These are phyloP conservation scores for Hoplostethus mediterraneus DNA, from an alignment of 2,797 vertebrate genomes.

Conservation along the genomic window DNA sequence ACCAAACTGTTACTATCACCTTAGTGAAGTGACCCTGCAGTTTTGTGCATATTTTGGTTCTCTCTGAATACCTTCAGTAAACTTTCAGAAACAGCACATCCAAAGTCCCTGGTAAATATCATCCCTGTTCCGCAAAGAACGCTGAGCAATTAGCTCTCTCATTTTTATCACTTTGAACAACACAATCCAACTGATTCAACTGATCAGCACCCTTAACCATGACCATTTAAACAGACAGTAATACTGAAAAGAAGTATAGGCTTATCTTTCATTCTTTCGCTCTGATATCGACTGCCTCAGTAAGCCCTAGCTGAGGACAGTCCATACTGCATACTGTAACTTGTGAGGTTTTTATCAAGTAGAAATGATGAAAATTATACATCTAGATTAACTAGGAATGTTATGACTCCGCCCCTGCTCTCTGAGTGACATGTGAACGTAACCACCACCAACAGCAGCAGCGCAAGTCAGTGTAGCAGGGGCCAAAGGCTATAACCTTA, in stretches of 20 bases:
- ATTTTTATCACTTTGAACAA: constrained; percentile 13
- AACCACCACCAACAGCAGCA: constrained; percentile 50
- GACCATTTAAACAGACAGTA: constrained; percentile 17
- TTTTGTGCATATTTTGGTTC: constrained; percentile 71
- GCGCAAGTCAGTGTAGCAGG: constrained; percentile 35
- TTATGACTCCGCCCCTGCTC: constrained; percentile 47
- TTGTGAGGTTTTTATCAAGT: constrained; percentile 62
- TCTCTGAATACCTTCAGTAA: constrained; percentile 60
- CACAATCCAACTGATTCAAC: constrained; percentile 5
- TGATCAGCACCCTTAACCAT: constrained; percentile 45
- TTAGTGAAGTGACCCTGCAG: constrained; percentile 71
- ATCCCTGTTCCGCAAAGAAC: constrained; percentile 18
- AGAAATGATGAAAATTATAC: constrained; percentile 69
- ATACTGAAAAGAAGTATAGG: constrained; percentile 40
- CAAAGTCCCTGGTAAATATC: constrained; percentile 29
- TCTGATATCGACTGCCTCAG: constrained; percentile 20
- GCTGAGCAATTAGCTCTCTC: constrained; percentile 7
- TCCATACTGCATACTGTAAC: constrained; percentile 45
- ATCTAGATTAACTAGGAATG: constrained; percentile 68
- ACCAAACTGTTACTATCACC: constrained; percentile 46
- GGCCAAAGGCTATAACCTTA: constrained; percentile 35
- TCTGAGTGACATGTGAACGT: constrained; percentile 30
- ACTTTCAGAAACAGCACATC: constrained; percentile 64
- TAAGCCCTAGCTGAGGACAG: constrained; percentile 15
- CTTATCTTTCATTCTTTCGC: constrained; percentile 1